These are phyloP conservation scores for Coptodon rendalli DNA, from an alignment of 2,113 vertebrate species.

Conservation along the genomic window DNA sequence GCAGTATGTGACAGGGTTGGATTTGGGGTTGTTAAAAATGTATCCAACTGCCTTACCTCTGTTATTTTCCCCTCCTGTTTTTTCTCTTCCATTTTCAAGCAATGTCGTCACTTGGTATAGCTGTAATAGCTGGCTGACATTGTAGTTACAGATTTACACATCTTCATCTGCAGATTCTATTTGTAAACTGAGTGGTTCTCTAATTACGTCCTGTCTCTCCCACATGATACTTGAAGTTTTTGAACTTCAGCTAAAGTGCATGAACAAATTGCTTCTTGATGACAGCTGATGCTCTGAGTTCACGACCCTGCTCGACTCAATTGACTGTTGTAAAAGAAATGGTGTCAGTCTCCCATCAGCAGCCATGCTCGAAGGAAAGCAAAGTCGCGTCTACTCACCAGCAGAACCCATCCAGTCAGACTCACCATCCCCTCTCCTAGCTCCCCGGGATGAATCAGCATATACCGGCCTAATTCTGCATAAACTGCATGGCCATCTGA, in stretches of 20 bases:
- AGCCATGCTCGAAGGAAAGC: slow-evolving; percentile 15
- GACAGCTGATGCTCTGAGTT: background rate
- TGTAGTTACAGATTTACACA: background rate
- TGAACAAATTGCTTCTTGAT: background rate
- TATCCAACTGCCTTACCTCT: background rate
- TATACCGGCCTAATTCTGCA: slow-evolving; percentile 20
- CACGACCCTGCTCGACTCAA: background rate
- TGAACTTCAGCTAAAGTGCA: background rate
- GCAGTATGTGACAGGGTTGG: background rate
- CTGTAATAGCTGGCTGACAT: background rate
- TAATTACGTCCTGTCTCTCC: background rate
- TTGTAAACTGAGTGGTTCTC: background rate
- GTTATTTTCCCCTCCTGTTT: background rate
- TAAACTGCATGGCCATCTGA: background rate
- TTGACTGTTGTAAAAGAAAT: slow-evolving; percentile 8
- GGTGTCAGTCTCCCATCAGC: slow-evolving; percentile 22
- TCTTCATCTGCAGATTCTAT: background rate
- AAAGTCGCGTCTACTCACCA: slow-evolving; percentile 11
- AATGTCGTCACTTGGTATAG: background rate
- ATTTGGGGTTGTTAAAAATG: background rate
- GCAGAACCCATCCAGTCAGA: background rate
- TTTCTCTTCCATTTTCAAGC: background rate
- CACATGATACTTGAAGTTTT: background rate
- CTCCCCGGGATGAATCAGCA: slow-evolving; percentile 1
- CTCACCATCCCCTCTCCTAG: background rate